Evolutionary conservation across 2,113 vertebrate species (phyloP), one percentile per base, ranked within the genome.

Genomic region (Pampusana beccarii): DNA sequence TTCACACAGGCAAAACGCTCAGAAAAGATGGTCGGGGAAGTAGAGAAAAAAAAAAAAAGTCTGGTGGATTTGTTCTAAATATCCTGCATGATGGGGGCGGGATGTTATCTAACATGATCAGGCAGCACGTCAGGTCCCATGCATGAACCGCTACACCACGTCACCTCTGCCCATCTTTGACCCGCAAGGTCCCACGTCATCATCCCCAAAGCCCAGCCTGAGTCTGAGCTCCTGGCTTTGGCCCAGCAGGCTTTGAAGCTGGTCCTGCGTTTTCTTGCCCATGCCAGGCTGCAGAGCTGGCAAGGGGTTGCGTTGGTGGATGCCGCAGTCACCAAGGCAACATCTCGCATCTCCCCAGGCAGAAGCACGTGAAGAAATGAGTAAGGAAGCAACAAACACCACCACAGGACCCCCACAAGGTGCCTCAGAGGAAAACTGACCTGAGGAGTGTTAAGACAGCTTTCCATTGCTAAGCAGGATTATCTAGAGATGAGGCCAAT

Each of bases 401-500:
- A 48, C 62, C 7, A 25, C 56, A 92, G 24, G 79, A 83, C 36
- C 50, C 48, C 54, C 38, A 31, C 0, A 7, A 83, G 25, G 46
- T 10, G 20, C 81, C 93, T 89, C 87, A 23, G 83, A 93, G 61
- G 56, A 86, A 90, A 91, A 93, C 53, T 42, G 91, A 84, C 66
- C 88, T 12, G 33, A 86, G 50, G 31, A 87, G 88, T 79, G 84
- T 65, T 85, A 97, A 97, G 86, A 56, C 61, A 94, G 93, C 93
- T 95, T 97, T 84, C 92, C 73, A 69, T 26, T 23, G 0, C 88
- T 95, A 97, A 94, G 90, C 61, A 44, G 92, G 95, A 96, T 96
- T 96, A 96, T 60, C 86, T 84, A 57, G 83, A 96, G 95, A 94
- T 94, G 86, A 96, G 86, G 95, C 95, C 96, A 96, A 93, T 94